Percentiles rank a stretch among this genome's conserved stretches.
Conservation (phyloP, 2,113 vertebrate genomes). For the Pteronura brasiliensis region DNA sequence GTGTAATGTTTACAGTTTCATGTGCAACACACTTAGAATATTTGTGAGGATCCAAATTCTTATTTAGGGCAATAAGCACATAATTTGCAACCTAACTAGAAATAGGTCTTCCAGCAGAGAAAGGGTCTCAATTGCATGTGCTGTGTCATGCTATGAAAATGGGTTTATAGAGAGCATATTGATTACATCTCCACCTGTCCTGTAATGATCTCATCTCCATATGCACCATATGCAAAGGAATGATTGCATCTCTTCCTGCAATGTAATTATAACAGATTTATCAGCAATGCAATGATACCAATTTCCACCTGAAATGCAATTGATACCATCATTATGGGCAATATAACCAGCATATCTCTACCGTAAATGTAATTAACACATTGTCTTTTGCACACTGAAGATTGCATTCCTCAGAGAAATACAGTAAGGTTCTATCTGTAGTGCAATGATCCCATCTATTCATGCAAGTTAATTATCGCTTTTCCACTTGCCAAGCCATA, state of each 20-base stretch:
- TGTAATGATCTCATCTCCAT: conserved; percentile 42
- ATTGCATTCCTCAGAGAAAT: conserved; percentile 54
- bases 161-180: background rate
- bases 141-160: background rate
- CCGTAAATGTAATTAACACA: conserved; percentile 73
- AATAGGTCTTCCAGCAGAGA: background rate
- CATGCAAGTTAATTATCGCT: conserved; percentile 70
- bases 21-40: background rate
- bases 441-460: conserved; percentile 66
- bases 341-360: conserved; percentile 64
- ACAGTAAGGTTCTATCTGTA: conserved; percentile 59
- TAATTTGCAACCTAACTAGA: background rate
- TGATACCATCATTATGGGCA: conserved; percentile 65
- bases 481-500: conserved; percentile 62
- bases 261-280: conserved; percentile 68
- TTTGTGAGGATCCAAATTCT: background rate
- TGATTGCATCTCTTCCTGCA: conserved; percentile 45
- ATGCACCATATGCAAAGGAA: conserved; percentile 23
- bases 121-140: background rate
- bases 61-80: background rate
- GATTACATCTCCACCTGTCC: background rate
- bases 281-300: conserved; percentile 61
- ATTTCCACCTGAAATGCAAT: conserved; percentile 65
- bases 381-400: conserved; percentile 67
- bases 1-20: background rate